These are phyloP conservation scores for Coturnix japonica DNA, from an alignment of 2,113 vertebrate genomes.

Conservation along the genomic window DNA sequence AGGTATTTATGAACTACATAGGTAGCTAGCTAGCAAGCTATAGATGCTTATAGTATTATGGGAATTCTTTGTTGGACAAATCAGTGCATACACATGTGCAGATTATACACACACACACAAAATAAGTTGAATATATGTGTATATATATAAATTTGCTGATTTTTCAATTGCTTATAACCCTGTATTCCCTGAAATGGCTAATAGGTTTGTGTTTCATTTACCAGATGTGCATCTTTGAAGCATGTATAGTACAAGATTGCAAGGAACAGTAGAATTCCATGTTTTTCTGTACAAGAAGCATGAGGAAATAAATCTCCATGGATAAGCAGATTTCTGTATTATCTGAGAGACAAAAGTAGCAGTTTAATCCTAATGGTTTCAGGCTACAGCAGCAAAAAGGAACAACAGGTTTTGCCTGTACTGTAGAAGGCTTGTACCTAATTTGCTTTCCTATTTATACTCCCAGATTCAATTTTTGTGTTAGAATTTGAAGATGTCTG, in stretches of 20 bases:
- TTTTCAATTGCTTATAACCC: constrained; percentile 21
- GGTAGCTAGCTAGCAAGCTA: too few relatives aligned
- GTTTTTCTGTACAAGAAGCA: background rate
- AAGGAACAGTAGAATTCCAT: background rate
- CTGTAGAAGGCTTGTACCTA: background rate
- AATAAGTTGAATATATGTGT: background rate
- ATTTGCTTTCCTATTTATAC: background rate
- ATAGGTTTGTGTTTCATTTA: background rate
- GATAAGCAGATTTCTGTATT: background rate
- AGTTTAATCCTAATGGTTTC: background rate
- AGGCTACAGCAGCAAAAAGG: background rate
- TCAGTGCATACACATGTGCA: background rate
- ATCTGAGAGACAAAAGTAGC: background rate
- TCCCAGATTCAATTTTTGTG: background rate
- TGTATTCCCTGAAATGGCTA: background rate
- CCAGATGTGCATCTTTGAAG: background rate
- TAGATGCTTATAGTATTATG: background rate
- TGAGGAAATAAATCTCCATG: background rate
- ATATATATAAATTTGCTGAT: background rate
- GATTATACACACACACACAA: background rate
- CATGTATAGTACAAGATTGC: background rate
- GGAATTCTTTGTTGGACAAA: constrained; percentile 26
- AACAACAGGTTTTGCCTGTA: background rate
- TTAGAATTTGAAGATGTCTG: background rate
- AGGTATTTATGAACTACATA: too few relatives aligned